phyloP scores from a whole-genome alignment of 2,113 vertebrate genomes.

The Gobius niger region DNA sequence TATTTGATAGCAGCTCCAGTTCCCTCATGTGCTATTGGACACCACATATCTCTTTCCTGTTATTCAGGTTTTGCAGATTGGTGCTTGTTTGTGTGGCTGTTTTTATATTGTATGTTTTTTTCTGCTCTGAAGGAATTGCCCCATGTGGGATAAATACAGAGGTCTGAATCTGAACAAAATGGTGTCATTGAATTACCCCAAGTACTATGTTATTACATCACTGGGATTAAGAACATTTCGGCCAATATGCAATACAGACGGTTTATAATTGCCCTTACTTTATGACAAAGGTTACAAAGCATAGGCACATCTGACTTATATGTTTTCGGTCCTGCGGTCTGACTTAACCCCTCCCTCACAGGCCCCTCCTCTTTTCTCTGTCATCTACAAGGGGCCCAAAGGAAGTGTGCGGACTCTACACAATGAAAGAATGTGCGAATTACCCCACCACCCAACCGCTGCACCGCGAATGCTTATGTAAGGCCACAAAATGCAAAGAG shows the following conservation, averaged over 20 bases:
- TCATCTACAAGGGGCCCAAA: constrained; percentile 54
- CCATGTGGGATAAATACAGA: too few species aligned
- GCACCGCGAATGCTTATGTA: constrained; percentile 62
- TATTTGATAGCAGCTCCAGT: too few species aligned
- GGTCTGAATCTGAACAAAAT: constrained; percentile 6
- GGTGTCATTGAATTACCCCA: constrained; percentile 10
- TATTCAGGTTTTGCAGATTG: too few species aligned
- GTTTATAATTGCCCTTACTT: neutral
- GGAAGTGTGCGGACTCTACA: constrained; percentile 56
- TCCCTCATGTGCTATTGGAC: constrained; percentile 12
- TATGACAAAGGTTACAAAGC: neutral
- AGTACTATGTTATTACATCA: neutral
- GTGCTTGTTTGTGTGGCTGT: too few species aligned
- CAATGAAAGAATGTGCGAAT: constrained; percentile 55
- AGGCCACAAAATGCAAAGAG: constrained; percentile 50
- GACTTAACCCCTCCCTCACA: neutral
- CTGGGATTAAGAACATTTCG: neutral
- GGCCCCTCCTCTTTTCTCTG: constrained; percentile 4
- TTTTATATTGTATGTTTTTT: too few species aligned
- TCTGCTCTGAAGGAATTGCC: too few species aligned
- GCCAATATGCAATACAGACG: neutral
- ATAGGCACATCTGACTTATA: neutral
- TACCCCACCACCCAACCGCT: neutral
- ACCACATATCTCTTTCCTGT: neutral
- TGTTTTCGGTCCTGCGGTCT: neutral